Evolutionary conservation across 2,113 vertebrate genomes (phyloP).

Genomic region (Gallinago undulata): DNA sequence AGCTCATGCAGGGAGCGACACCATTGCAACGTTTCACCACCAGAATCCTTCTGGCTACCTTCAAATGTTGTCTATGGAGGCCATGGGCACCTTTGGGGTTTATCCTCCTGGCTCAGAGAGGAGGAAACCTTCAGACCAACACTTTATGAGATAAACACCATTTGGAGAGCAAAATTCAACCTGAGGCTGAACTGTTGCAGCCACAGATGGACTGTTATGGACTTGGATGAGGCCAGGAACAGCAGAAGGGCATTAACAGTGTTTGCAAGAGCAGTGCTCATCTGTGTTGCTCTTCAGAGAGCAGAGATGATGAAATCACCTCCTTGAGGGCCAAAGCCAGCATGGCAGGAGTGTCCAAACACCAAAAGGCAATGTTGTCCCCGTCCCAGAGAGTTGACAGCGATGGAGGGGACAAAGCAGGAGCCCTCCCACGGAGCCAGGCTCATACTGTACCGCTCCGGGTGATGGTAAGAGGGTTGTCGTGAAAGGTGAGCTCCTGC

Average conservation of each 20-base stretch:
- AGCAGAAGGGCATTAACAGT: background rate
- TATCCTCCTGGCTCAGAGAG: background rate
- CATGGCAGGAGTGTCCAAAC: background rate
- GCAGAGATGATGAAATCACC: background rate
- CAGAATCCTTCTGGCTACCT: background rate
- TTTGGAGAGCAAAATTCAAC: background rate
- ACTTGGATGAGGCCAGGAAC: background rate
- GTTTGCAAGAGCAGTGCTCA: background rate
- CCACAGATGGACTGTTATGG: rapidly evolving
- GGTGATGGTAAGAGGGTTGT: conserved; percentile 80
- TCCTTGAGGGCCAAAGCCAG: background rate
- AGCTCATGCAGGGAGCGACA: background rate
- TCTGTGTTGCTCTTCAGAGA: background rate
- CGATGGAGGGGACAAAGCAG: background rate
- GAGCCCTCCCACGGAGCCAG: rapidly evolving
- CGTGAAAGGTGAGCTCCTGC: conserved; percentile 78
- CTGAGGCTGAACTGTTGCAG: no score
- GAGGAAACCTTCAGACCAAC: background rate
- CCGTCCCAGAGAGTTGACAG: background rate
- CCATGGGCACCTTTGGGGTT: no score
- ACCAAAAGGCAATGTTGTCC: background rate
- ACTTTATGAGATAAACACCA: background rate
- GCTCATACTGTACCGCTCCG: conserved; percentile 71
- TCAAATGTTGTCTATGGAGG: rapidly evolving
- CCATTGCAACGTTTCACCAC: rapidly evolving